Conservation (phyloP, 2,888 invertebrate genomes). For the Neoitamus cyanurus region DNA sequence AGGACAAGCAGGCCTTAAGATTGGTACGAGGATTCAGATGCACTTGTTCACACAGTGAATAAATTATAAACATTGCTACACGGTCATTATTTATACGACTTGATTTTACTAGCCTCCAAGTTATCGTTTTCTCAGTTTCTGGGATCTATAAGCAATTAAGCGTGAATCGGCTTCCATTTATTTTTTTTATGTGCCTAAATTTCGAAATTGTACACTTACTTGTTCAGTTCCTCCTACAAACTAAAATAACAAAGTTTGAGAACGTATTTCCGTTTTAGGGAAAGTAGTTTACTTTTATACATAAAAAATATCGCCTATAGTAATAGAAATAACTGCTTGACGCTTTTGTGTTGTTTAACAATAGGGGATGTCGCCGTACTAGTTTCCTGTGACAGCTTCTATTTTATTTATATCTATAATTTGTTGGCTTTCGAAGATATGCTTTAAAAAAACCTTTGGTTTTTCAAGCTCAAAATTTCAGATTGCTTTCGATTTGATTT, state of each 20-base stretch:
- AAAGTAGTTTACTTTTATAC: not conserved
- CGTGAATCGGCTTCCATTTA: not conserved
- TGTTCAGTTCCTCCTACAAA: not conserved
- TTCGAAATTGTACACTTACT: not conserved
- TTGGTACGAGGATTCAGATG: not conserved
- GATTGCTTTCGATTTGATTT: not conserved
- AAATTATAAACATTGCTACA: not conserved
- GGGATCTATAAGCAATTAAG: not conserved
- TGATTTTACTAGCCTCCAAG: not conserved
- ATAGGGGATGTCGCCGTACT: not conserved
- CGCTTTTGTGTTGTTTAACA: not conserved
- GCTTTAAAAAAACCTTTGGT: not conserved
- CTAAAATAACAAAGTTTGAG: not conserved
- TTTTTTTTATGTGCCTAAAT: not conserved
- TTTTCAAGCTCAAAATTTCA: not conserved
- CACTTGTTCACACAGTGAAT: not conserved
- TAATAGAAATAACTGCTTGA: not conserved
- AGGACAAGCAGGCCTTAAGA: not conserved
- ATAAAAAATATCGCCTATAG: not conserved
- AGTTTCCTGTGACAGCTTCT: not conserved
- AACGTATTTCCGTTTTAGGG: not conserved
- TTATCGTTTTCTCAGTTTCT: not conserved
- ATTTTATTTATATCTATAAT: not conserved
- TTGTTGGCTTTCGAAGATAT: too few relatives aligned
- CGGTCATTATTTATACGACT: not conserved